These are phyloP conservation scores for Vespertilio murinus DNA, from an alignment of 2,797 vertebrate species.

Conservation along the genomic window DNA sequence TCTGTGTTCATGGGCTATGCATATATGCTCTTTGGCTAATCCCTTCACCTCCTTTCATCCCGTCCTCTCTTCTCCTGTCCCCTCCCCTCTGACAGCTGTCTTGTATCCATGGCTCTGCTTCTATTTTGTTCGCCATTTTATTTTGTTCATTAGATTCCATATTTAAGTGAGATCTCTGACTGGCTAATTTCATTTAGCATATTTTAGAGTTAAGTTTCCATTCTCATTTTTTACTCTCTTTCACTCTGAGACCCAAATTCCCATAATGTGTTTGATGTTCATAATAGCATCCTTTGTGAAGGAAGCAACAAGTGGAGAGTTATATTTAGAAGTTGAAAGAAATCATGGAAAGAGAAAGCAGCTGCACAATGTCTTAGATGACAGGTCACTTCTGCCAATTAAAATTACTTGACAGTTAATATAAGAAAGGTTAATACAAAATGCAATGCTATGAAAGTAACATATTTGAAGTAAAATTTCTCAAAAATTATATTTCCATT, in stretches of 20 bases:
- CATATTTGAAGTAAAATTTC: slow-evolving; percentile 7
- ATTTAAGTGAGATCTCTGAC: neutral
- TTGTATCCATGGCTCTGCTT: neutral
- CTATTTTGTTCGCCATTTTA: neutral
- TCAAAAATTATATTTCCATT: slow-evolving; percentile 10
- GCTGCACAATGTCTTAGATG: neutral
- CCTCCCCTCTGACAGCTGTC: neutral
- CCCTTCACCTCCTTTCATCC: neutral
- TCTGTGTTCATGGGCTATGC: neutral
- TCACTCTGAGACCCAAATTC: neutral
- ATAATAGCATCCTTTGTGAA: slow-evolving; percentile 20
- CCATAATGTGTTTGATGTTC: neutral
- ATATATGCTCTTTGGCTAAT: neutral
- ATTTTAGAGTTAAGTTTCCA: slow-evolving; percentile 15
- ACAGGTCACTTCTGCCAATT: slow-evolving; percentile 4
- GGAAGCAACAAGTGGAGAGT: slow-evolving; percentile 7
- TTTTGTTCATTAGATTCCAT: neutral
- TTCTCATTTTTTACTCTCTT: slow-evolving; percentile 33
- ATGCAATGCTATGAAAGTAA: neutral
- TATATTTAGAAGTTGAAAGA: slow-evolving; percentile 45
- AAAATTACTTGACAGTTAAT: slow-evolving; percentile 12
- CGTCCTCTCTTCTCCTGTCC: neutral
- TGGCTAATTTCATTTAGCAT: neutral
- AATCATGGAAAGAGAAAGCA: slow-evolving; percentile 42
- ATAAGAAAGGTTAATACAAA: slow-evolving; percentile 35